Evolutionary conservation across 2,797 vertebrate species (phyloP), one percentile per base, ranked within the genome.

Genomic region (Percopsis omiscomaycus): DNA sequence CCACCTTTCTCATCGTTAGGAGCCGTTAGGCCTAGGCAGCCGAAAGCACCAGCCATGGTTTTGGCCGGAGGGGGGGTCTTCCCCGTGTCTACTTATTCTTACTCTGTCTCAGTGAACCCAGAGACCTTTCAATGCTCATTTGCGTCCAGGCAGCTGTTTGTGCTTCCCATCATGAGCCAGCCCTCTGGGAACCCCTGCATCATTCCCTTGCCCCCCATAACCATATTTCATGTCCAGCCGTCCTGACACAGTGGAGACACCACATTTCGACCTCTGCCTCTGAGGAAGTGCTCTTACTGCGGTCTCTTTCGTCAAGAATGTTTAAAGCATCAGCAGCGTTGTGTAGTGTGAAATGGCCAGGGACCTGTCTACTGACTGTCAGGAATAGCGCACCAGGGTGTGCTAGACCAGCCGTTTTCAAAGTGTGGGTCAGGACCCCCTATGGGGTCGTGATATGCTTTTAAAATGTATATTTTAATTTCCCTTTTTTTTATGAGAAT

Each of bases 1-100:
- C 74, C 78, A 85, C 80, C 73, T 82, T 89, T 79, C 78, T 88
- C 82, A 84, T 89, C 82, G 82, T 88, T 87, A 84, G 73, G 69
- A 69, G 74, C 63, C 30, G 27, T 70, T 75, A 77, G 69, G 73
- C 73, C 73, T 68, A 70, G 68, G 75, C 58, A 59, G 66, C 65
- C 62, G 55, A 59, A 68, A 64, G 72, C 59, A 59, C 73, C 10
- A 0, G 64, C 52, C 12, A 44, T 59, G 73, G 68, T 69, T 15
- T 8, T 27, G 13, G 49, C 49, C 5, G 54, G 53, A 4, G 32
- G 46, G 8, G 68, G 72, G 73, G 74, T 58, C 62, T 66, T 73
- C 55, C 50, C 15, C 32, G 32, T 73, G 57, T 64, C 71, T 68
- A 77, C 82, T 74, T 73, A 52, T 29, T 54, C 13, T 32, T 51